Conservation (phyloP, 2,797 vertebrate species). For the Iguana delicatissima region DNA sequence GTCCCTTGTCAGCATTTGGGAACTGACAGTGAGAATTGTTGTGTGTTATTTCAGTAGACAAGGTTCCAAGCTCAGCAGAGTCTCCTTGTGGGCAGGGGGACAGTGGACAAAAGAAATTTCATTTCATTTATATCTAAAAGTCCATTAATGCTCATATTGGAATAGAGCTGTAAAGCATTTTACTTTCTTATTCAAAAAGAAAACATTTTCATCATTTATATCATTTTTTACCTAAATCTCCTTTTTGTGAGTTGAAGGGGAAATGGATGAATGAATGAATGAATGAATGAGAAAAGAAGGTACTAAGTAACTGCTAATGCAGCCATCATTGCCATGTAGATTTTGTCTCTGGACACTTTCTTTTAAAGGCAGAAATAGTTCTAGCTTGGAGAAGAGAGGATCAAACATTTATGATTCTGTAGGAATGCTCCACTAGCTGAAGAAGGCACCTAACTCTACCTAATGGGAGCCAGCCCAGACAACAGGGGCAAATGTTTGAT, state of each 20-base stretch:
- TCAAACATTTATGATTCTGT: constrained; percentile 25
- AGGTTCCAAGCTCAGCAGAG: constrained; percentile 58
- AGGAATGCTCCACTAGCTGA: neutral
- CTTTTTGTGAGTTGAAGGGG: constrained; percentile 53
- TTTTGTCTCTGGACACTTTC: constrained; percentile 26
- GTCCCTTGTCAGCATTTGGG: constrained; percentile 66
- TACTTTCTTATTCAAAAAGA: constrained; percentile 54
- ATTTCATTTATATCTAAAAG: constrained; percentile 64
- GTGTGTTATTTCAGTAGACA: constrained; percentile 60
- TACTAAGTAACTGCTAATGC: constrained; percentile 28
- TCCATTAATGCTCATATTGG: constrained; percentile 41
- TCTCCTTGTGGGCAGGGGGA: neutral
- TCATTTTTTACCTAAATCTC: constrained; percentile 40
- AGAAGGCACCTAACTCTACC: too few relatives aligned
- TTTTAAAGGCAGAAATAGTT: constrained; percentile 28
- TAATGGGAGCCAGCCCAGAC: too few relatives aligned
- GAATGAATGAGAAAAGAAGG: constrained; percentile 40
- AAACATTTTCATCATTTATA: constrained; percentile 31
- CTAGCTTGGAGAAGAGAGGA: neutral
- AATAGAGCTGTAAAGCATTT: constrained; percentile 60
- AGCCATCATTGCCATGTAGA: constrained; percentile 14
- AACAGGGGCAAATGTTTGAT: too few relatives aligned
- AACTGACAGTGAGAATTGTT: constrained; percentile 60
- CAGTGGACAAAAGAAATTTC: constrained; percentile 54
- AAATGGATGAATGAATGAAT: constrained; percentile 50